Base-by-base conservation (phyloP, 2,888 invertebrate genomes). In the Hetaerina titia region DNA sequence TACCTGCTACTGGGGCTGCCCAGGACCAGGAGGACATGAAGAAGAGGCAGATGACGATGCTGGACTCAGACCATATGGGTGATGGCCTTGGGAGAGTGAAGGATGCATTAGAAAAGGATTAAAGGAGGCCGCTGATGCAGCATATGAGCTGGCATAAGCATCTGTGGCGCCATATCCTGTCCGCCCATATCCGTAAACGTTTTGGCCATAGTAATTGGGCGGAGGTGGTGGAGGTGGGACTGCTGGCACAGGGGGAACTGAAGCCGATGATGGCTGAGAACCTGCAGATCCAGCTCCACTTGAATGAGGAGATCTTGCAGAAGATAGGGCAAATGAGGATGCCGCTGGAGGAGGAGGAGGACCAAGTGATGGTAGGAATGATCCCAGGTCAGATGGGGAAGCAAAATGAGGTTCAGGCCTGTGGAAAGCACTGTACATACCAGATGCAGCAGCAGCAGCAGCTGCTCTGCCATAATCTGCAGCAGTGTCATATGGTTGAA, bases 401-500 rank as follows among this genome's bases (percentile, higher is more conserved):
- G 92, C 92, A 92, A 92, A 92, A 60, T 95, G 94, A 81, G 95
- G 95, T 87, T 96, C 96, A n/a, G 96, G 96, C 31, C 96, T 95
- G 90, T 96, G 96, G 95, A 96, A 96, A 74, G 96, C 96, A 95
- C 95, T 95, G 94, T 96, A 96, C 95, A 95, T 95, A 45, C 92
- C 92, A 92, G 92, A 92, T 7, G 92, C 92, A 92, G 92, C 92
- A 56, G 92, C 92, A 45, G 92, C 92, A 22, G 92, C 92, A 22
- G 95, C 95, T 58, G 95, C 95, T 63, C 95, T 95, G 4, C 95
- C 95, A 94, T 95, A 95, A 87, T 95, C 95, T 57, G 95, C 90
- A 45, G 92, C 92, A 69, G 92, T 92, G n/a, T 92, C 92, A 63
- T 95, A 88, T 11, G 88, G 94, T 58, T 95, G 94, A 69, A 92